These are phyloP conservation scores for Conistra vaccinii DNA, from an alignment of 2,888 invertebrate species.

Conservation along the genomic window DNA sequence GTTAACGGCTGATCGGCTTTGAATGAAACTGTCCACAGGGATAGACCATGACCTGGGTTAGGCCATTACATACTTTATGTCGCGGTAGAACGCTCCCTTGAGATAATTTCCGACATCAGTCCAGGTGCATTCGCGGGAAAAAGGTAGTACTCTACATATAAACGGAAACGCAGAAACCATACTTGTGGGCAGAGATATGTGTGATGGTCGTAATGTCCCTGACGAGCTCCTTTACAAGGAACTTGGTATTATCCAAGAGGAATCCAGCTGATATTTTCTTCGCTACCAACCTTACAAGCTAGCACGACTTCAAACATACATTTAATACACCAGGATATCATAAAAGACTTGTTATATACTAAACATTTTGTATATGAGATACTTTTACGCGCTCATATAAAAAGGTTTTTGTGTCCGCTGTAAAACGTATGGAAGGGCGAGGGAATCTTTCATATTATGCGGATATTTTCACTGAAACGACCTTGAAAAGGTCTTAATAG, in stretches of 20 bases:
- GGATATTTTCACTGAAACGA: conserved; percentile 44
- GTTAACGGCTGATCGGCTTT: background rate
- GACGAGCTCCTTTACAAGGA: background rate
- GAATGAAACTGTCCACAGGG: background rate
- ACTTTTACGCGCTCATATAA: conserved; percentile 55
- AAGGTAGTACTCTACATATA: background rate
- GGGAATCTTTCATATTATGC: conserved; percentile 34
- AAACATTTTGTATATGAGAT: conserved; percentile 45
- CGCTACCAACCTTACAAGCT: background rate
- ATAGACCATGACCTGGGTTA: background rate
- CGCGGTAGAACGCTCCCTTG: background rate
- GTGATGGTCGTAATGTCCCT: background rate
- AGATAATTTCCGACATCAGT: background rate
- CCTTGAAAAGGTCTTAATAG: conserved; percentile 42
- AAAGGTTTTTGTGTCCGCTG: conserved; percentile 55
- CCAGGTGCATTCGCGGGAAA: background rate
- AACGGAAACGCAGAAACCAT: background rate
- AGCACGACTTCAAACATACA: conserved; percentile 28
- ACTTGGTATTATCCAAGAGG: background rate
- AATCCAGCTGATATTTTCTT: background rate
- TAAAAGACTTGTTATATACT: conserved; percentile 43
- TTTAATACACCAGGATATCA: conserved; percentile 34
- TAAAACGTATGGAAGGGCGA: conserved; percentile 39
- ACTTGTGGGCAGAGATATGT: background rate
- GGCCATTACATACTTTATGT: background rate